A percentile compares a stretch with the other conserved stretches of the same genome.
phyloP scores from a whole-genome alignment of 2,888 invertebrate species.

The Girardia tigrina region DNA sequence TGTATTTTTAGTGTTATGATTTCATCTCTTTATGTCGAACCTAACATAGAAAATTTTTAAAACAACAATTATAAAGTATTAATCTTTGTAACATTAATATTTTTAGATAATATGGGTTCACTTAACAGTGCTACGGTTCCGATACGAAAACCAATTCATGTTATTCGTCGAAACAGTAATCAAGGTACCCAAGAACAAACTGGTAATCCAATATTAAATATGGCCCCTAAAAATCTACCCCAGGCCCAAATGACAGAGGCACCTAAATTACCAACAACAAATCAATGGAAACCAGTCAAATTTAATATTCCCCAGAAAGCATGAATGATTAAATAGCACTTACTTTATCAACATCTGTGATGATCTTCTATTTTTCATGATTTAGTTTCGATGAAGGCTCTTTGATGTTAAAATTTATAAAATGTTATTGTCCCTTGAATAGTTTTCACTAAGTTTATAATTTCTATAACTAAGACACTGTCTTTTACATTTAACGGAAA shows the following conservation, averaged over 20 bases:
- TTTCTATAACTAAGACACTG: no score
- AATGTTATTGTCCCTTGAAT: no score
- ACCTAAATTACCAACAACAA: background rate
- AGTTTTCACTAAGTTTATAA: no score
- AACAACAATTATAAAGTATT: no score
- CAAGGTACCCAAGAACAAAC: background rate
- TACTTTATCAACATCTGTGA: background rate
- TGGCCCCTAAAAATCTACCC: background rate
- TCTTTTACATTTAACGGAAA: no score
- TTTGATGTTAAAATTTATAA: constrained; percentile 1
- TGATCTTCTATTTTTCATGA: background rate
- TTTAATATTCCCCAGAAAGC: constrained; percentile 20
- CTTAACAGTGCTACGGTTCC: background rate
- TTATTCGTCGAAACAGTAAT: background rate
- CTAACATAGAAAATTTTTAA: no score
- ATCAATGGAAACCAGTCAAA: constrained; percentile 9
- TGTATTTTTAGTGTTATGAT: no score
- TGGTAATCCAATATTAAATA: background rate
- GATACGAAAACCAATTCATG: background rate
- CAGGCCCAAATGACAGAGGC: background rate
- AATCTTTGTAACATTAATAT: no score
- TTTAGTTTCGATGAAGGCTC: background rate
- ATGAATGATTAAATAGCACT: no score
- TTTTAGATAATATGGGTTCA: no score
- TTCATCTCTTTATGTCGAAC: no score